Conservation (phyloP, 2,113 vertebrate species). For the Thalassarche chlororhynchos region DNA sequence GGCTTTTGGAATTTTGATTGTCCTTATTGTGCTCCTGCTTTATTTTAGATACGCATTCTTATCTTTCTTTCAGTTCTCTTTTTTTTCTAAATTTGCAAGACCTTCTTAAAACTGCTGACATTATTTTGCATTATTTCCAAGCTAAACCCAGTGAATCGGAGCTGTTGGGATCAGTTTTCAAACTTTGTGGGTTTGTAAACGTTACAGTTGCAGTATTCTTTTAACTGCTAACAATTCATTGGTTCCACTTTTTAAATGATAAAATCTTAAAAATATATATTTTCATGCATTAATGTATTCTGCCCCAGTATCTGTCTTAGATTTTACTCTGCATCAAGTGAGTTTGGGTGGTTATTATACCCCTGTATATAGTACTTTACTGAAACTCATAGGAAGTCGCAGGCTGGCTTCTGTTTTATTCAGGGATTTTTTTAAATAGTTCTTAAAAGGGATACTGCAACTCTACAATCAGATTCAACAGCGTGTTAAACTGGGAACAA, state of each 20-base stretch:
- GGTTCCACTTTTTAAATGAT: conserved; percentile 32
- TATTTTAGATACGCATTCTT: conserved; percentile 64
- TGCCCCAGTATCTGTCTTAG: conserved; percentile 10
- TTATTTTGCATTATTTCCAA: conserved; percentile 71
- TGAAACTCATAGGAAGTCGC: conserved; percentile 75
- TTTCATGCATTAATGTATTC: conserved; percentile 24
- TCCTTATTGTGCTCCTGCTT: conserved; percentile 60
- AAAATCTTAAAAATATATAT: background rate
- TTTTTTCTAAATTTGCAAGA: conserved; percentile 45
- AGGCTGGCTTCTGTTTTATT: conserved; percentile 80
- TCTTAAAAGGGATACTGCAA: conserved; percentile 74
- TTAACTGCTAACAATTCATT: conserved; percentile 54
- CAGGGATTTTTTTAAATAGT: conserved; percentile 76
- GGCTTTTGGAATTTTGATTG: conserved; percentile 71
- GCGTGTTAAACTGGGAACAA: conserved; percentile 58
- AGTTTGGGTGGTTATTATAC: conserved; percentile 40
- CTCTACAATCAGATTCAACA: conserved; percentile 59
- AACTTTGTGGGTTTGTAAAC: conserved; percentile 57
- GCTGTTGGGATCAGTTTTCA: conserved; percentile 72
- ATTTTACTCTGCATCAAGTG: conserved; percentile 31
- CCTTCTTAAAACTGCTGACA: conserved; percentile 70
- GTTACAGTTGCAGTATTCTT: conserved; percentile 73
- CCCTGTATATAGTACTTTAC: conserved; percentile 63
- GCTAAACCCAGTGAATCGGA: conserved; percentile 69
- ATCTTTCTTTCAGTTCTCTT: conserved; percentile 14